Conservation (phyloP, 2,113 vertebrate species). For the Cephalopterus ornatus region DNA sequence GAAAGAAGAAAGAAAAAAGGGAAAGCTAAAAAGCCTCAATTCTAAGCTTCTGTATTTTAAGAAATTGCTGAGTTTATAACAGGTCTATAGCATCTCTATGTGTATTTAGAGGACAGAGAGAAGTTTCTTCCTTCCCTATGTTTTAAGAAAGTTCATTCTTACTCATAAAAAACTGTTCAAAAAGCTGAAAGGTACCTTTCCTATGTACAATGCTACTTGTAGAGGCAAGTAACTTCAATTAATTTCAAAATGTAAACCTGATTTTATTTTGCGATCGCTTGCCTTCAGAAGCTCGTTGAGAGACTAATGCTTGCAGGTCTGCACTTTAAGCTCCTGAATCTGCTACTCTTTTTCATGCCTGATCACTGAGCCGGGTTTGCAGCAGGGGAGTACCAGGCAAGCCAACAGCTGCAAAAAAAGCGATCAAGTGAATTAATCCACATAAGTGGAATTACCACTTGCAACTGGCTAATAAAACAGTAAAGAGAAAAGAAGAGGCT, state of each 20-base stretch:
- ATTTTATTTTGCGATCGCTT: neutral
- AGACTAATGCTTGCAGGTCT: neutral
- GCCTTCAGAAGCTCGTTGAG: conserved; percentile 12
- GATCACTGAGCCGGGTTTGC: neutral
- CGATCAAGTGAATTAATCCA: neutral
- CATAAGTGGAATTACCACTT: neutral
- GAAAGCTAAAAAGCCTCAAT: conserved; percentile 15
- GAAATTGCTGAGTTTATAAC: neutral
- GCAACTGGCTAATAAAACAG: neutral
- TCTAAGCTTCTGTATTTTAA: conserved; percentile 18
- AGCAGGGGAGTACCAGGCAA: conserved; percentile 46
- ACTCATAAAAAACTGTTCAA: neutral
- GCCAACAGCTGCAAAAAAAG: neutral
- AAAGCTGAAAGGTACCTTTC: neutral
- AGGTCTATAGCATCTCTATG: neutral
- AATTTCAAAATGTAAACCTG: conserved; percentile 22
- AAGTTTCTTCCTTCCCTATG: neutral
- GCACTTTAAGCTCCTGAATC: conserved; percentile 31
- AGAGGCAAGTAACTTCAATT: neutral
- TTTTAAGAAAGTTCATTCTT: conserved; percentile 2
- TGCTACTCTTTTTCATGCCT: neutral
- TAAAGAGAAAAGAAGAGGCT: neutral
- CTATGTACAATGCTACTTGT: neutral
- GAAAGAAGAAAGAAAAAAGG: neutral
- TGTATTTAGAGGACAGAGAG: neutral